A percentile compares a stretch with the other conserved stretches of the same genome.
These are phyloP conservation scores for Formicarius rufipectus DNA, from an alignment of 2,113 vertebrate genomes.

Conservation along the genomic window DNA sequence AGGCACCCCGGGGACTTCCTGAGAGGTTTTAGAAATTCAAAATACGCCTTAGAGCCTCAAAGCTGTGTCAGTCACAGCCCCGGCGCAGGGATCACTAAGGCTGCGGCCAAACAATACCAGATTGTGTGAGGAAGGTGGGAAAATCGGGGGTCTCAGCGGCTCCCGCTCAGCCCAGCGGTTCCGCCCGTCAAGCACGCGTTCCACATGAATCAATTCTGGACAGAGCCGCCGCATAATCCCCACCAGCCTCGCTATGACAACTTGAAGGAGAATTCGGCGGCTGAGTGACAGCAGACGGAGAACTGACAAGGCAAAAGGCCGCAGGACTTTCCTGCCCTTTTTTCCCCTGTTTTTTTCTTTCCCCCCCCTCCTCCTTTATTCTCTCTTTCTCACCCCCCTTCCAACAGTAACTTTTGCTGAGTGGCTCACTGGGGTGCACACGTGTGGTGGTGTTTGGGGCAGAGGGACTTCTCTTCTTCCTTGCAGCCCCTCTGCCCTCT, in stretches of 20 bases:
- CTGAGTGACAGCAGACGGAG: constrained; percentile 73
- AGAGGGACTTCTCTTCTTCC: neutral
- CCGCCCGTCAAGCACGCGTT: constrained; percentile 78
- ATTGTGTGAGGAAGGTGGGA: constrained; percentile 75
- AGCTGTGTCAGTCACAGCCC: constrained; percentile 61
- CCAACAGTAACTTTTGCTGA: neutral
- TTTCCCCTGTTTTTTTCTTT: rapidly evolving
- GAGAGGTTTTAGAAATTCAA: constrained; percentile 78
- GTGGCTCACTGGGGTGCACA: neutral
- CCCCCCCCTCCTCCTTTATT: neutral
- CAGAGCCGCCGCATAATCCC: constrained; percentile 76
- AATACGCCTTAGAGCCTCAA: constrained; percentile 53
- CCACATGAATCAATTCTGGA: constrained; percentile 82
- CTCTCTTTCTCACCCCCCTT: rapidly evolving
- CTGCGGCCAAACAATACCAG: constrained; percentile 68
- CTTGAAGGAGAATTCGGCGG: constrained; percentile 74
- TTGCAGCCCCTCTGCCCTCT: neutral
- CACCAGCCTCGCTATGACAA: constrained; percentile 74
- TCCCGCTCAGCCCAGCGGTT: constrained; percentile 68
- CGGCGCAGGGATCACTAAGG: constrained; percentile 61
- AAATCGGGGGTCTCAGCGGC: constrained; percentile 71
- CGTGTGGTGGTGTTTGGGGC: neutral
- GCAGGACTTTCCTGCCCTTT: constrained; percentile 30
- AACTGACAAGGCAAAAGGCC: constrained; percentile 57
- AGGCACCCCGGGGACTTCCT: constrained; percentile 74